These are phyloP conservation scores for Nesoenas mayeri DNA, from an alignment of 2,113 vertebrate species.

Conservation along the genomic window DNA sequence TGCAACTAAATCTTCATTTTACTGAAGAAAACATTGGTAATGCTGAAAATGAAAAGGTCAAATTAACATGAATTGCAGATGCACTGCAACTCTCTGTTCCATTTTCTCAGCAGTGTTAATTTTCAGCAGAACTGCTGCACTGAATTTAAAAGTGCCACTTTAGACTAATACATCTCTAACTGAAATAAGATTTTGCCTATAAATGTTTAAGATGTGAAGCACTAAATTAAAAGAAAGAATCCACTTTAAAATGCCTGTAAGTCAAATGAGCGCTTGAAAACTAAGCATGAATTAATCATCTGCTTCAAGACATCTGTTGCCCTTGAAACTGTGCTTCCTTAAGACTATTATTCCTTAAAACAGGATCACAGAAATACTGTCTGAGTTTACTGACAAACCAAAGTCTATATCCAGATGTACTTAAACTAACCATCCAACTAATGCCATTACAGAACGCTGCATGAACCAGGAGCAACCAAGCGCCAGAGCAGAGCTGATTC, in stretches of 20 bases:
- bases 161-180: not conserved
- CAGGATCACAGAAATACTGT: not conserved
- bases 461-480: not conserved
- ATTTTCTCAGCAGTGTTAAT: not conserved
- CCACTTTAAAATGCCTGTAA: not conserved
- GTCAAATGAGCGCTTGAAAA: not conserved
- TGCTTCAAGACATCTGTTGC: conserved; percentile 15
- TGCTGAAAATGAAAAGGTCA: not conserved
- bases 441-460: not conserved
- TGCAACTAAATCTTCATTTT: not conserved
- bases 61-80: not conserved
- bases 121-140: not conserved
- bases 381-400: not conserved
- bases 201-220: not conserved
- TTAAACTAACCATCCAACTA: not conserved
- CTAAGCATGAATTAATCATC: conserved; percentile 20
- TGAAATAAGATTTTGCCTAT: not conserved
- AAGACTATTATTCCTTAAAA: not conserved
- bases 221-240: conserved; percentile 6
- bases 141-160: not conserved
- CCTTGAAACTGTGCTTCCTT: not conserved
- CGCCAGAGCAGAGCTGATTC: fast-evolving
- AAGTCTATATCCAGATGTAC: not conserved
- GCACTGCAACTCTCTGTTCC: not conserved
- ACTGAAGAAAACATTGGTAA: not conserved